phyloP scores from a whole-genome alignment of 2,113 vertebrate genomes.

The Archocentrus centrarchus region DNA sequence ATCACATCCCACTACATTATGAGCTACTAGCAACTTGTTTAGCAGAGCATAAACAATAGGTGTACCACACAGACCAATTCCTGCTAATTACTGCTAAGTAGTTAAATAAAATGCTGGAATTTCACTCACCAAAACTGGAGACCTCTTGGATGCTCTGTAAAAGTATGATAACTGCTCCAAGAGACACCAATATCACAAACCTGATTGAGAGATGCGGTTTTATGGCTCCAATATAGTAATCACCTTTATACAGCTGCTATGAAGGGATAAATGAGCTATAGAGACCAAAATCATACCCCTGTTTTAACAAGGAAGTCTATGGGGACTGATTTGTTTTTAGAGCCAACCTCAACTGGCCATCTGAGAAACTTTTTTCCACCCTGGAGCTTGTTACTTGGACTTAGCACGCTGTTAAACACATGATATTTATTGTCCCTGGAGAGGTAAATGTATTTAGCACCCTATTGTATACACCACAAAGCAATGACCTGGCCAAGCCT shows the following conservation, averaged over 20 bases:
- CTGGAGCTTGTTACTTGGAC: neutral
- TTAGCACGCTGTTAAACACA: neutral
- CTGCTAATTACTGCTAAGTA: neutral
- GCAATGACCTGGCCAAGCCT: conserved; percentile 9
- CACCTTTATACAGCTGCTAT: neutral
- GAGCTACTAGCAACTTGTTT: neutral
- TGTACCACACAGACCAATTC: neutral
- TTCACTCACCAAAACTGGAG: neutral
- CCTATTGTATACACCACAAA: conserved; percentile 16
- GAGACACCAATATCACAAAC: neutral
- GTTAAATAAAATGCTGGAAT: neutral
- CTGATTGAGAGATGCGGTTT: neutral
- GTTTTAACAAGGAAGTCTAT: neutral
- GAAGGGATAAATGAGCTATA: neutral
- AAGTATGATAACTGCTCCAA: neutral
- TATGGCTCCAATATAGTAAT: neutral
- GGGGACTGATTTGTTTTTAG: neutral
- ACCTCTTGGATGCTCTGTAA: neutral
- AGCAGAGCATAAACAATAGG: neutral
- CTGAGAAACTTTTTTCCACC: neutral
- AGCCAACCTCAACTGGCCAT: neutral
- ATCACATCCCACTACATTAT: neutral
- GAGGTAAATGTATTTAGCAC: conserved; percentile 27
- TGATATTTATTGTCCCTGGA: conserved; percentile 22
- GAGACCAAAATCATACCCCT: neutral